Base-by-base conservation (phyloP, 2,888 invertebrate genomes). In the Lepeophtheirus nordmannii region DNA sequence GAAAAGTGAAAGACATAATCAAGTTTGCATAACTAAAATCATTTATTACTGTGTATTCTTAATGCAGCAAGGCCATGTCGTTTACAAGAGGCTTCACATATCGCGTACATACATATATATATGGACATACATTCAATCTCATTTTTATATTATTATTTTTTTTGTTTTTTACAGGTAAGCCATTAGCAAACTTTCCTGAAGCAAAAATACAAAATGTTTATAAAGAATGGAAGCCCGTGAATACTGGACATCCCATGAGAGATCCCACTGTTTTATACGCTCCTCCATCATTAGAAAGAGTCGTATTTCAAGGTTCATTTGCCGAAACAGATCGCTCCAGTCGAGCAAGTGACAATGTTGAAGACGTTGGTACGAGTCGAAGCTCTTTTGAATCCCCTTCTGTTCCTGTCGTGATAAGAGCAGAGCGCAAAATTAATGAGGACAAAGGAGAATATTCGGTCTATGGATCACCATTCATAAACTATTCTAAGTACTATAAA, bases 401-500 rank as follows among this genome's bases (percentile, higher is more conserved):
- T 14, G 22, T 17, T 30, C 17, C 60, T 11, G 20, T 63, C 22
- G 63, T 63, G 10, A 53, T 63, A 17, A 40, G 14, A 63, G 63
- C 63, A 40, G 56, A 46, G 56, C 53, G 46, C 9, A 63, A 56
- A 20, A 37, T 46, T 41, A 37, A 30, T 12, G 20, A 5, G 5
- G 20, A 46, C 20, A 22, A 56, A n/a, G n/a, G 23, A 11, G 37
- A 53, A 10, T 63, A 63, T 20, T 63, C 63, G 9, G 63, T 63
- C 20, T 63, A 63, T 22, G 63, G 63, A 17, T 63, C 63, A n/a
- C 63, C 63, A 5, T 46, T 46, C 56, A 63, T 63, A 14, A 63
- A 63, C 22, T 63, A 63, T 30, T 63, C 63, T 14, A 1, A 46
- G 30, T 23, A 46, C 22, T 63, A 63, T 30, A 53, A 20, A 22